Conservation (phyloP, 2,113 vertebrate genomes). For the Rhadina sibilatrix region DNA sequence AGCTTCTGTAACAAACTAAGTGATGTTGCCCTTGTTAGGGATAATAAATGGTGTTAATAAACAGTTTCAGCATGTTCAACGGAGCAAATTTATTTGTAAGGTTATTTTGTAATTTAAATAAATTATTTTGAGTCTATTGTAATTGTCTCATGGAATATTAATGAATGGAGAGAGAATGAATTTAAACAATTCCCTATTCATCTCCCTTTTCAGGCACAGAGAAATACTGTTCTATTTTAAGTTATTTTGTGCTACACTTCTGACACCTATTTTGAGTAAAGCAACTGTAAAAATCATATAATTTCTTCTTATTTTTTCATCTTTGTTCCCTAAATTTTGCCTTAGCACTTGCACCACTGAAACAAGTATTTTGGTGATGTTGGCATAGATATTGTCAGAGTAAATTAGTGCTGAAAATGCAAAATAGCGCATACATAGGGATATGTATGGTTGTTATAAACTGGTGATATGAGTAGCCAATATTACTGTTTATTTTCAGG, state of each 20-base stretch:
- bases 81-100: background rate
- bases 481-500: background rate
- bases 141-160: background rate
- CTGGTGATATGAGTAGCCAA: background rate
- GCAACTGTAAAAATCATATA: background rate
- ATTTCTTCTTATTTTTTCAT: background rate
- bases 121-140: background rate
- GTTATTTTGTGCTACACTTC: background rate
- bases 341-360: background rate
- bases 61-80: background rate
- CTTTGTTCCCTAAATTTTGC: background rate
- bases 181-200: background rate
- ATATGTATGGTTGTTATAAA: background rate
- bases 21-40: background rate
- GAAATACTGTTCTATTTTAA: background rate
- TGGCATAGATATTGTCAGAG: background rate
- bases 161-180: background rate
- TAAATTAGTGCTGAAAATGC: background rate
- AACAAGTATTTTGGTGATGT: background rate
- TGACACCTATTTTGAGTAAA: background rate
- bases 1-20: background rate
- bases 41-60: background rate
- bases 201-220: background rate
- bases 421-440: background rate
- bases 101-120: conserved; percentile 12